Evolutionary conservation across 2,113 vertebrate species (phyloP).

Genomic region (Athene cunicularia): DNA sequence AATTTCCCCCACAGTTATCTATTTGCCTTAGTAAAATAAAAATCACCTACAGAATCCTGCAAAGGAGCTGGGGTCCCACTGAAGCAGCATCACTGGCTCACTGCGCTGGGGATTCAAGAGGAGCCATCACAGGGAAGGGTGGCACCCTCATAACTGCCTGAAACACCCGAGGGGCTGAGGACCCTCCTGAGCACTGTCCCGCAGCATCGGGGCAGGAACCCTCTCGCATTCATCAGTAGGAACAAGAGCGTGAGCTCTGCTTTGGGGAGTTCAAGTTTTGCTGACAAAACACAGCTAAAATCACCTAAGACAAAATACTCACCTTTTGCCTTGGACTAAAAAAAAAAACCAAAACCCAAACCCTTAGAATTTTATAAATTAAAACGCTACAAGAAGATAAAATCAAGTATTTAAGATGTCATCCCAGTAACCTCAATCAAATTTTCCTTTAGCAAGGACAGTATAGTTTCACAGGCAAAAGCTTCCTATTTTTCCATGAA

Average conservation of each 20-base stretch:
- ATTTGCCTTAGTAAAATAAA: background rate
- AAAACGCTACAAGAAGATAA: background rate
- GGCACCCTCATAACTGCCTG: background rate
- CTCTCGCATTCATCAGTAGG: accelerated
- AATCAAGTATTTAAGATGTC: background rate
- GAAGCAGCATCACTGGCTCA: background rate
- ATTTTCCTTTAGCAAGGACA: background rate
- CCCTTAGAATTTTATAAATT: background rate
- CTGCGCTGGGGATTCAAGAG: background rate
- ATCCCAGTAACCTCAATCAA: background rate
- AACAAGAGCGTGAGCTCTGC: accelerated
- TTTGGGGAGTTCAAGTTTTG: background rate
- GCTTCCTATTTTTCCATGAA: background rate
- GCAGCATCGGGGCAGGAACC: background rate
- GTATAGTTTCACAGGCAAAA: background rate
- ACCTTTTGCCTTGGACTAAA: background rate
- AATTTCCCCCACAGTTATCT: background rate
- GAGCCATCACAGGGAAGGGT: background rate
- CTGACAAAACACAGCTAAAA: background rate
- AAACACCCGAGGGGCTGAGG: accelerated
- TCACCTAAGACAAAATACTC: background rate
- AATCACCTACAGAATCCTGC: background rate
- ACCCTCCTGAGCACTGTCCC: background rate
- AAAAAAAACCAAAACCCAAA: background rate
- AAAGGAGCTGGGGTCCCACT: background rate